A percentile compares a stretch with the other conserved stretches of the same genome.
Conservation (phyloP, 2,888 invertebrate species). For the Lochmaea capreae region DNA sequence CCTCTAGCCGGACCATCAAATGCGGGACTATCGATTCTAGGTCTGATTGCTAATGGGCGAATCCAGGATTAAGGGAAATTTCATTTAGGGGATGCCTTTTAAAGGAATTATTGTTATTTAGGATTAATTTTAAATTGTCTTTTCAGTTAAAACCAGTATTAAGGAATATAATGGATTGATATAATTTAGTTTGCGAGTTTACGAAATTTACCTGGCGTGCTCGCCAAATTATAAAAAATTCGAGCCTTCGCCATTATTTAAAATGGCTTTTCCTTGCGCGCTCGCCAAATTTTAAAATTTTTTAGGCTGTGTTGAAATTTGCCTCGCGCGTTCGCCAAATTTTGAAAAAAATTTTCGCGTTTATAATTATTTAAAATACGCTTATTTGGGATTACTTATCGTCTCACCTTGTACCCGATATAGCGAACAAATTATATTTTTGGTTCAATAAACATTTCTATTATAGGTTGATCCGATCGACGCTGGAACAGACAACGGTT, state of each 20-base stretch:
- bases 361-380: too few relatives aligned
- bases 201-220: background rate
- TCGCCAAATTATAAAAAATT: too few relatives aligned
- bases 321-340: too few relatives aligned
- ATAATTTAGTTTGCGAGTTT: background rate
- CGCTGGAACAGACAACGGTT: conserved; percentile 94
- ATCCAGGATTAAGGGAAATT: conserved; percentile 24
- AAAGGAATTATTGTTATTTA: conserved; percentile 8
- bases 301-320: too few relatives aligned
- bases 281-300: too few relatives aligned
- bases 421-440: background rate
- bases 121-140: conserved; percentile 10
- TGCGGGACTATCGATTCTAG: conserved; percentile 19
- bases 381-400: background rate
- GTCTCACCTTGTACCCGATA: background rate
- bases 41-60: conserved; percentile 26
- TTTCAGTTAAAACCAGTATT: conserved; percentile 13
- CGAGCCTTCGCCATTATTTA: too few relatives aligned
- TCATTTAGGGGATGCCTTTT: conserved; percentile 18
- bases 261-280: too few relatives aligned
- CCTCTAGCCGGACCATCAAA: conserved; percentile 8
- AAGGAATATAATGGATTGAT: background rate
- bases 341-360: too few relatives aligned
- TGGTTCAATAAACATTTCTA: conserved; percentile 1
- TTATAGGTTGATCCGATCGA: conserved; percentile 87